A percentile compares a stretch with the other conserved stretches of the same genome.
phyloP scores from a whole-genome alignment of 2,797 vertebrate species.

The Pitangus sulphuratus region DNA sequence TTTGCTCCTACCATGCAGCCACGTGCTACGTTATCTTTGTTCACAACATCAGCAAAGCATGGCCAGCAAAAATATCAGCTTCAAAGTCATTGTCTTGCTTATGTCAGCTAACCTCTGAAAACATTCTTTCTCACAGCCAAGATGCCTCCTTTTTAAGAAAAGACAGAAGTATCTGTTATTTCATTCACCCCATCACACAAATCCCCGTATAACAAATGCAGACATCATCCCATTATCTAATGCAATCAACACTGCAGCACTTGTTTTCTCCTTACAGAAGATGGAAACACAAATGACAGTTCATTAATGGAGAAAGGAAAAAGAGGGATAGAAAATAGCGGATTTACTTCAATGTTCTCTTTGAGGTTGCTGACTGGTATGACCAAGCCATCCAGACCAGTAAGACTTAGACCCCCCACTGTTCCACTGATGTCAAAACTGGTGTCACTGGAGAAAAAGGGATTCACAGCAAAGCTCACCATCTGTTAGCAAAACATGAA shows the following conservation, averaged over 20 bases:
- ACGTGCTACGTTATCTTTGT: neutral
- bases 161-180: neutral
- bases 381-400: conserved; percentile 78
- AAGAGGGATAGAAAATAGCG: neutral
- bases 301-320: neutral
- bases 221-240: neutral
- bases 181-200: neutral
- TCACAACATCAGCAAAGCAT: neutral
- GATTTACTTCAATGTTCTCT: conserved; percentile 87
- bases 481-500: conserved; percentile 79
- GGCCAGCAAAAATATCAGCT: neutral
- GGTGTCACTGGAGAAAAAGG: conserved; percentile 80
- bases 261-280: neutral
- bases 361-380: conserved; percentile 84
- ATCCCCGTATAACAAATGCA: neutral
- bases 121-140: neutral
- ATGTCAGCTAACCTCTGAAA: neutral
- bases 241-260: neutral
- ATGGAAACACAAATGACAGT: neutral
- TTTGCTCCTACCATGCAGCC: neutral
- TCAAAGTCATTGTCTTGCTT: neutral
- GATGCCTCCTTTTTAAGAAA: neutral
- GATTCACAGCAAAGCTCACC: conserved; percentile 90
- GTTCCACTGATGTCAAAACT: conserved; percentile 82
- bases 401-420: conserved; percentile 87